Evolutionary conservation across 2,797 vertebrate species (phyloP), one percentile per base, ranked within the genome.

Genomic region (Mormyrops attenuatus): DNA sequence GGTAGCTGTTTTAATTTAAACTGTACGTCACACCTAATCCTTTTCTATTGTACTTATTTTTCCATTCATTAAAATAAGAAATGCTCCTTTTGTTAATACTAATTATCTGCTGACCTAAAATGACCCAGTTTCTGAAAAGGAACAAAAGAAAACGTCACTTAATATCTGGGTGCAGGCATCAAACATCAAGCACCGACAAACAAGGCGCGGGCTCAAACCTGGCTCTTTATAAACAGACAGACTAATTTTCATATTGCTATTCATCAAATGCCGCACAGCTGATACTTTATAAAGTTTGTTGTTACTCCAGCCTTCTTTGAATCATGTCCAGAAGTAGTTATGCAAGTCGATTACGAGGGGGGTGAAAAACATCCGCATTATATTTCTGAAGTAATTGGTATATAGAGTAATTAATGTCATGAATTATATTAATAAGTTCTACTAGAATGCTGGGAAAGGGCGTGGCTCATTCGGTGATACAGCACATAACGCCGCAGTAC

Each of bases 91-190:
- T 80, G 73, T 80, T 80, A 80, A 9, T 41, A 80, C 73, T 44
- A 44, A 80, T 80, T 80, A 80, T 80, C 73, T 80, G 38, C 73
- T 44, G 73, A 80, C 73, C 73, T 80, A 80, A 80, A 80, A 44
- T 41, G 38, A 80, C 73, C 73, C 5, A 0, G 38, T 44, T 80
- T 80, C 17, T 80, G 73, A n/a, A 44, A 80, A 80, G 73, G 73
- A 80, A 80, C 34, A 41, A 80, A 44, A 80, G 73, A 44, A 41
- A 44, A 7, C 15, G 73, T 44, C 17, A 3, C 38, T 80, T 80
- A 80, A 20, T 44, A 80, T 80, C 38, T 20, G 73, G 20, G 38
- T 80, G 7, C 73, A 20, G 15, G 17, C 73, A 80, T 80, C 73
- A 44, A 44, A 80, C 73, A 80, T 80, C 17, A 80, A 44, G 7